phyloP scores from a whole-genome alignment of 2,888 invertebrate species.

The Cheilosia impressa region DNA sequence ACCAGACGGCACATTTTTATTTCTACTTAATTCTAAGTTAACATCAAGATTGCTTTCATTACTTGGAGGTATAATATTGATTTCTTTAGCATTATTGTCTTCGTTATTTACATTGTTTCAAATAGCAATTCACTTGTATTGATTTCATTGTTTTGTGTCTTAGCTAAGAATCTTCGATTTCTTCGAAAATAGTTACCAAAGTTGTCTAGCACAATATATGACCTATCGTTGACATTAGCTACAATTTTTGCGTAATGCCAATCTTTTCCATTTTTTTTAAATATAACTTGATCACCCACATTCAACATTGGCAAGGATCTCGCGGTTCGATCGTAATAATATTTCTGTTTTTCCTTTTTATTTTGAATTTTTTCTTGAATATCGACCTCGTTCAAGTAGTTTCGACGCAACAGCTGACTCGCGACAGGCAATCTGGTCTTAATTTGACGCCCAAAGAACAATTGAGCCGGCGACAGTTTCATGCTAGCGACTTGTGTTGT shows the following conservation, averaged over 20 bases:
- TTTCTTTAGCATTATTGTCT: slow-evolving; percentile 13
- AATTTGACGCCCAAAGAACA: neutral
- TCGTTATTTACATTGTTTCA: neutral
- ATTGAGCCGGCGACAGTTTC: neutral
- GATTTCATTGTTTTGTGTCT: slow-evolving; percentile 1
- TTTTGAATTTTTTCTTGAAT: neutral
- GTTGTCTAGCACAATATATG: slow-evolving; percentile 6
- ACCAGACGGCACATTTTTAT: too few species aligned
- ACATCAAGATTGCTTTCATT: neutral
- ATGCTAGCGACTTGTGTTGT: neutral
- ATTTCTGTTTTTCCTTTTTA: slow-evolving; percentile 8
- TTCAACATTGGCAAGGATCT: slow-evolving; percentile 7
- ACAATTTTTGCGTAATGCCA: slow-evolving; percentile 15
- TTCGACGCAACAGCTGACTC: slow-evolving; percentile 13
- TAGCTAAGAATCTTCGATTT: neutral
- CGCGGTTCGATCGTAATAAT: slow-evolving; percentile 1
- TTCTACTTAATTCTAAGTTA: neutral
- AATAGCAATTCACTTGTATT: neutral
- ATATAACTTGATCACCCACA: slow-evolving; percentile 16
- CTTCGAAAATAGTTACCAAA: neutral
- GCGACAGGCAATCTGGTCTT: neutral
- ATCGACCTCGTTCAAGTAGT: neutral
- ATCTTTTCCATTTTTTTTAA: slow-evolving; percentile 20
- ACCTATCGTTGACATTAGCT: slow-evolving; percentile 15
- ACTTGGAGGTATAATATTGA: neutral